phyloP scores from a whole-genome alignment of 2,113 vertebrate genomes.

The Balaenoptera acutorostrata region DNA sequence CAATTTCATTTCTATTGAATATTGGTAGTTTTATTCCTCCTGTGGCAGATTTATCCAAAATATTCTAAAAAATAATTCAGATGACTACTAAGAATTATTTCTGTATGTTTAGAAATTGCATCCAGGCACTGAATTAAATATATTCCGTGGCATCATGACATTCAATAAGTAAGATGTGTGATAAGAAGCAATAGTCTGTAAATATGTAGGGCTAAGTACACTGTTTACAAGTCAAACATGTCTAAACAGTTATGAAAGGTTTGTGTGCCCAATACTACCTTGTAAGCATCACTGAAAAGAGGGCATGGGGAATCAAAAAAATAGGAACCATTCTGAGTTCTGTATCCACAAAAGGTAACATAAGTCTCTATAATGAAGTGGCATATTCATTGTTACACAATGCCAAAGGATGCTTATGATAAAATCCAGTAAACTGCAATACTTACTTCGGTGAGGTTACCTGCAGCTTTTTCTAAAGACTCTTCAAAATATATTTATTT shows the following conservation, averaged over 20 bases:
- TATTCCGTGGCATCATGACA: neutral
- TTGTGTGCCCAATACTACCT: neutral
- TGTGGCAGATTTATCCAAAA: neutral
- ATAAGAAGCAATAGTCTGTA: neutral
- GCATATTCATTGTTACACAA: neutral
- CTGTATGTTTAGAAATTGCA: neutral
- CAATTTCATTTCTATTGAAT: neutral
- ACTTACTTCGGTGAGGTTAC: neutral
- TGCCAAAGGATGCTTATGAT: neutral
- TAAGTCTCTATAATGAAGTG: neutral
- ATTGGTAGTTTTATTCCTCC: neutral
- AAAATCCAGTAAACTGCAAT: neutral
- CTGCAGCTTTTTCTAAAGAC: neutral
- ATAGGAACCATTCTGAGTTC: neutral
- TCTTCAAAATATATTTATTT: neutral
- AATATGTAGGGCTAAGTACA: neutral
- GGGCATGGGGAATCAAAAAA: neutral
- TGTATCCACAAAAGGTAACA: neutral
- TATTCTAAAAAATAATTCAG: neutral
- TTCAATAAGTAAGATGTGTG: neutral
- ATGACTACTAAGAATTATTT: neutral
- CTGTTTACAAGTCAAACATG: neutral
- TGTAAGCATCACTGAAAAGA: neutral
- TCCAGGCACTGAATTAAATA: neutral
- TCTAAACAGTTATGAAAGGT: neutral